Evolutionary conservation across 2,113 vertebrate species (phyloP).

Genomic region (Oryzias curvinotus): DNA sequence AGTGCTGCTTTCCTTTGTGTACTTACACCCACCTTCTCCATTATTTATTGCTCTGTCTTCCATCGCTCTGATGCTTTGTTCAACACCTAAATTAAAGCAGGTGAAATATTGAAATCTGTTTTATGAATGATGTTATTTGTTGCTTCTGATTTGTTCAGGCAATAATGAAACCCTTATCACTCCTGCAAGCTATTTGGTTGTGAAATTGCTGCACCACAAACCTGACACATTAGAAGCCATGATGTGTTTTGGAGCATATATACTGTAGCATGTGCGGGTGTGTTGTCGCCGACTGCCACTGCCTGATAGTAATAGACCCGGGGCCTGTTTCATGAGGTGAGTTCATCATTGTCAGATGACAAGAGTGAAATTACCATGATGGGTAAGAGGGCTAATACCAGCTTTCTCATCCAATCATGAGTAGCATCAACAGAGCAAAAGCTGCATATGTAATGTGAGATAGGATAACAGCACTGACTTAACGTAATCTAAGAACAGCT

Average conservation of each 20-base stretch:
- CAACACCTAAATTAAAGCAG: constrained; percentile 76
- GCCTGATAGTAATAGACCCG: constrained; percentile 50
- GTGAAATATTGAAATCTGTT: constrained; percentile 76
- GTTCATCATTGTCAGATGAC: constrained; percentile 45
- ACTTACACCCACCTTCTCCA: constrained; percentile 57
- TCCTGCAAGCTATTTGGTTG: constrained; percentile 74
- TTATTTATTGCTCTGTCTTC: constrained; percentile 66
- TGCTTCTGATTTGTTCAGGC: constrained; percentile 73
- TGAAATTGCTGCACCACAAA: constrained; percentile 72
- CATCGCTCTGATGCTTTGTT: constrained; percentile 65
- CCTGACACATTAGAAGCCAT: constrained; percentile 70
- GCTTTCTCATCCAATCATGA: constrained; percentile 33
- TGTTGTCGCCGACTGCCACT: constrained; percentile 57
- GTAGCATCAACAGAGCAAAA: constrained; percentile 25
- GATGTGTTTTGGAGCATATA: constrained; percentile 67
- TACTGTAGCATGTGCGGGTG: constrained; percentile 43
- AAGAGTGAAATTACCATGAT: constrained; percentile 39
- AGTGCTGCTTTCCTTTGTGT: constrained; percentile 55
- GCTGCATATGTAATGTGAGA: constrained; percentile 22
- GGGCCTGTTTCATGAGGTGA: constrained; percentile 41
- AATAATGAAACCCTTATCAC: constrained; percentile 77
- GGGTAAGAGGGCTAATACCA: constrained; percentile 35
- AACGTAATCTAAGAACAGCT: not conserved
- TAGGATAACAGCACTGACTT: constrained; percentile 8
- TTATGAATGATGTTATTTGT: constrained; percentile 69